Percentiles rank a stretch among this genome's conserved stretches.
Conservation (phyloP, 2,797 vertebrate species). For the Malacoraja senta region DNA sequence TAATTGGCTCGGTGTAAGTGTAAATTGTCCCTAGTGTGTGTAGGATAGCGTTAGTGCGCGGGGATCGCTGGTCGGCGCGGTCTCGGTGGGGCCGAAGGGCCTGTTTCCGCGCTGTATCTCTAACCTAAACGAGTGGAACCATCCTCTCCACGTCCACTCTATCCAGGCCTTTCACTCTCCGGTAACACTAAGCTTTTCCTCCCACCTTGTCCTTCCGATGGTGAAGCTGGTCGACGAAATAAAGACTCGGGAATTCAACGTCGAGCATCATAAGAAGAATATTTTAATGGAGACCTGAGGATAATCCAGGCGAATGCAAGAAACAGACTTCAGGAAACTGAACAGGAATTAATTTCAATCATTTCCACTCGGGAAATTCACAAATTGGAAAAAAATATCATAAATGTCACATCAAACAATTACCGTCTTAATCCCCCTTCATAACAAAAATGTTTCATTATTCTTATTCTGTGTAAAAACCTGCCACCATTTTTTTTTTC, state of each 20-base stretch:
- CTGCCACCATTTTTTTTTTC: conserved; percentile 56
- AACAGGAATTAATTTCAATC: background rate
- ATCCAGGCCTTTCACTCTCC: too few species aligned
- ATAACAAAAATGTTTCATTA: conserved; percentile 43
- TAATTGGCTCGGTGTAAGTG: too few species aligned
- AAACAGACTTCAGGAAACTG: conserved; percentile 28
- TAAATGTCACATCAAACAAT: conserved; percentile 25
- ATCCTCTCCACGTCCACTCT: too few species aligned
- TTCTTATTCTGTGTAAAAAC: conserved; percentile 54
- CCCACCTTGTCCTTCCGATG: too few species aligned
- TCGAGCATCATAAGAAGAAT: conserved; percentile 2
- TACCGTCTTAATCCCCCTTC: background rate
- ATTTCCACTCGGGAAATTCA: background rate
- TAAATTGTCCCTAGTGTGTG: too few species aligned
- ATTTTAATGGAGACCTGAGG: conserved; percentile 49
- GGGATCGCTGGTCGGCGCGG: too few species aligned
- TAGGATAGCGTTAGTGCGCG: too few species aligned
- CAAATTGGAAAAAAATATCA: conserved; percentile 37
- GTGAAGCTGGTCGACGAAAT: background rate
- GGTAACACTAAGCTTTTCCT: background rate
- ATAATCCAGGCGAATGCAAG: conserved; percentile 41
- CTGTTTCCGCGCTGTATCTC: too few species aligned
- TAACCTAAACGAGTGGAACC: too few species aligned
- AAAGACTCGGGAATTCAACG: background rate
- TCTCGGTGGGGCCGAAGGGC: too few species aligned